A percentile compares a stretch with the other conserved stretches of the same genome.
Evolutionary conservation across 2,113 vertebrate genomes (phyloP).

Genomic region (Odocoileus hemionus): DNA sequence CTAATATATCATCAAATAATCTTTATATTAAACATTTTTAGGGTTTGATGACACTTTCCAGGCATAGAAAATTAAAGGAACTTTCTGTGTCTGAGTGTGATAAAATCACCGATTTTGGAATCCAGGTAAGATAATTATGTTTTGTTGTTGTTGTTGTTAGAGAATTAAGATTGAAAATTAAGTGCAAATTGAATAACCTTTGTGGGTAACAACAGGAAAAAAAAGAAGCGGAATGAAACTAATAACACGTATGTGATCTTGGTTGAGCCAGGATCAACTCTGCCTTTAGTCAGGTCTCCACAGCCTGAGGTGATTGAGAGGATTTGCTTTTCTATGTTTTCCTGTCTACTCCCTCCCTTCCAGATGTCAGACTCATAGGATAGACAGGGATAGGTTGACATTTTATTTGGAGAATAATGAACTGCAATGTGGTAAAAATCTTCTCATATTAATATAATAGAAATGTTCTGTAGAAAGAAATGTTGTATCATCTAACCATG

Average conservation of each 20-base stretch:
- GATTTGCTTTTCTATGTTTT: background rate
- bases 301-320: background rate
- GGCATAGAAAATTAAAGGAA: constrained; percentile 76
- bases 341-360: background rate
- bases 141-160: background rate
- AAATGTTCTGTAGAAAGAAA: background rate
- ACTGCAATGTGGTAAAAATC: background rate
- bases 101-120: constrained; percentile 81
- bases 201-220: background rate
- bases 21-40: constrained; percentile 72
- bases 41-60: constrained; percentile 79
- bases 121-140: constrained; percentile 81
- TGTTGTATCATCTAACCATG: background rate
- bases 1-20: constrained; percentile 43
- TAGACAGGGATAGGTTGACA: background rate
- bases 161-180: constrained; percentile 17
- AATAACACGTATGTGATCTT: background rate
- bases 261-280: background rate
- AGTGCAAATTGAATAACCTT: background rate
- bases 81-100: constrained; percentile 81
- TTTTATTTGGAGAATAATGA: constrained; percentile 8
- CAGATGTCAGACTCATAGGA: background rate
- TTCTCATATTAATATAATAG: background rate
- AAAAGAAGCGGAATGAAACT: background rate
- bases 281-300: background rate